These are phyloP conservation scores for Ptilorrhoa leucosticta DNA, from an alignment of 2,113 vertebrate genomes.

Conservation along the genomic window DNA sequence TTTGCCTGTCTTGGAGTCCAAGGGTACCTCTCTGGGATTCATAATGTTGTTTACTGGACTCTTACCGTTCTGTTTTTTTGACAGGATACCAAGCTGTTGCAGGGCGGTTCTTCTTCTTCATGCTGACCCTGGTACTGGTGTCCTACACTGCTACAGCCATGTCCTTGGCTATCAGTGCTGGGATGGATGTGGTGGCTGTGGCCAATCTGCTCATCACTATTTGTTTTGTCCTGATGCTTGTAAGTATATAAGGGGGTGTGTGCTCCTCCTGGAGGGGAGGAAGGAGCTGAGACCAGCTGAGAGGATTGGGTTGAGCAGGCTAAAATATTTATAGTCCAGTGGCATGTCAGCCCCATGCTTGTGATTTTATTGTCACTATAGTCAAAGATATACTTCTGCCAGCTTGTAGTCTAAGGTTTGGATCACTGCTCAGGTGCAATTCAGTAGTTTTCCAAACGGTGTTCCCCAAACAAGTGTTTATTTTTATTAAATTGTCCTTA, in stretches of 20 bases:
- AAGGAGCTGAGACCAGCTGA: background rate
- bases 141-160: constrained; percentile 64
- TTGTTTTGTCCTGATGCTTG: constrained; percentile 69
- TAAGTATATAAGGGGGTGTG: background rate
- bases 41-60: background rate
- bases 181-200: constrained; percentile 63
- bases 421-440: background rate
- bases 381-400: background rate
- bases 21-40: background rate
- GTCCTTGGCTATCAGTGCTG: constrained; percentile 66
- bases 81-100: constrained; percentile 53
- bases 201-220: constrained; percentile 64
- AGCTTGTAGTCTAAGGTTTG: background rate
- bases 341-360: background rate
- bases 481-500: background rate
- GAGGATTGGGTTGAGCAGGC: background rate
- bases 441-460: background rate
- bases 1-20: background rate
- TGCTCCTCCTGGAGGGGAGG: background rate
- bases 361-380: background rate
- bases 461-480: background rate
- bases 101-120: constrained; percentile 57
- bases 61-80: background rate
- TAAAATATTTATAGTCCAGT: background rate
- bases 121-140: constrained; percentile 48